These are phyloP conservation scores for Eurytemora carolleeae DNA, from an alignment of 1,140 invertebrate species.

Conservation along the genomic window DNA sequence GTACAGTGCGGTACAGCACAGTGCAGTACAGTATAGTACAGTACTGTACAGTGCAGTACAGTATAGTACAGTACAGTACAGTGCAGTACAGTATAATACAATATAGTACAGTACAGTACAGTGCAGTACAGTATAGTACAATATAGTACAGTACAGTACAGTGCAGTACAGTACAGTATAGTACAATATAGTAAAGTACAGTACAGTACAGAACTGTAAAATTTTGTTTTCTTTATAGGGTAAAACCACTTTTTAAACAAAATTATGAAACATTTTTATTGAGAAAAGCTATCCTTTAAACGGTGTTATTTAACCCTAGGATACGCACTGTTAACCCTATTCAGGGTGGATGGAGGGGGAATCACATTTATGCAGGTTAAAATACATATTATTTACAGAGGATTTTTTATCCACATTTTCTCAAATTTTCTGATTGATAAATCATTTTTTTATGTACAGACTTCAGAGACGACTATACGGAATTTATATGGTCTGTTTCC, in stretches of 20 bases:
- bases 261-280: background rate
- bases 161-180: too few species aligned
- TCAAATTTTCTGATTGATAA: too few species aligned
- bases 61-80: background rate
- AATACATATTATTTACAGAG: background rate
- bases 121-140: too few species aligned
- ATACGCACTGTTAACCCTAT: slow-evolving; percentile 35
- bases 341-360: slow-evolving; percentile 26
- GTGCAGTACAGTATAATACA: background rate
- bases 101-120: background rate
- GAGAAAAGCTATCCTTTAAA: too few species aligned
- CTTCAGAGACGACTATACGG: too few species aligned
- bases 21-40: background rate
- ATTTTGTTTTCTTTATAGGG: too few species aligned
- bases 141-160: too few species aligned
- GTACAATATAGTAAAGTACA: too few species aligned
- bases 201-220: too few species aligned
- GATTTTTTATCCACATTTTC: background rate
- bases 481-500: too few species aligned
- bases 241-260: background rate
- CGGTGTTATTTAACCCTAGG: slow-evolving; percentile 18
- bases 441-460: too few species aligned
- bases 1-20: background rate
- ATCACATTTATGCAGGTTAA: background rate
- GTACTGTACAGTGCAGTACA: background rate